Evolutionary conservation across 2,113 vertebrate genomes (phyloP).

Genomic region (Prunella fulvescens): DNA sequence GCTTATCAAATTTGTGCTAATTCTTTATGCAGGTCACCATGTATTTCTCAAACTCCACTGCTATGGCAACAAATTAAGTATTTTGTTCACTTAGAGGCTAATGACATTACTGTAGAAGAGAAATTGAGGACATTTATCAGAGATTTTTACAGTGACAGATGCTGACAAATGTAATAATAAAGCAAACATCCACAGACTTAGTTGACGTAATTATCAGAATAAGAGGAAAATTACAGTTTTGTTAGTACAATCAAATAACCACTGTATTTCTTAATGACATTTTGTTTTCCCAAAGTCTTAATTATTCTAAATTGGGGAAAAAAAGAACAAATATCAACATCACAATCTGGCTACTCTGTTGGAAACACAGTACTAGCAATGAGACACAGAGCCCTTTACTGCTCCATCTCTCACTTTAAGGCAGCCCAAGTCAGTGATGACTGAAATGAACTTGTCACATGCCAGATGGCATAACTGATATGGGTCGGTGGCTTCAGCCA

Average conservation of each 20-base stretch:
- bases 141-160: background rate
- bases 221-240: background rate
- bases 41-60: background rate
- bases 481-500: background rate
- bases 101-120: constrained; percentile 28
- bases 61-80: constrained; percentile 49
- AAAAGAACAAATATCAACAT: background rate
- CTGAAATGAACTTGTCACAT: constrained; percentile 14
- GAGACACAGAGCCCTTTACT: background rate
- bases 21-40: background rate
- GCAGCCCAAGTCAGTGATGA: background rate
- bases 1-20: background rate
- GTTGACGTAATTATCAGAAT: background rate
- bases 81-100: constrained; percentile 21
- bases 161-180: constrained; percentile 18
- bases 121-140: constrained; percentile 2
- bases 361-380: background rate
- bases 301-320: background rate
- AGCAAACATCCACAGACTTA: background rate
- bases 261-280: background rate
- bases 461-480: background rate
- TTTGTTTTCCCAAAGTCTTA: background rate
- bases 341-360: background rate
- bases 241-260: background rate
- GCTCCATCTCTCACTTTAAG: background rate